Percentiles rank a stretch among this genome's conserved stretches.
These are phyloP conservation scores for Sebastes schlegelii DNA, from an alignment of 2,113 vertebrate genomes.

Conservation along the genomic window DNA sequence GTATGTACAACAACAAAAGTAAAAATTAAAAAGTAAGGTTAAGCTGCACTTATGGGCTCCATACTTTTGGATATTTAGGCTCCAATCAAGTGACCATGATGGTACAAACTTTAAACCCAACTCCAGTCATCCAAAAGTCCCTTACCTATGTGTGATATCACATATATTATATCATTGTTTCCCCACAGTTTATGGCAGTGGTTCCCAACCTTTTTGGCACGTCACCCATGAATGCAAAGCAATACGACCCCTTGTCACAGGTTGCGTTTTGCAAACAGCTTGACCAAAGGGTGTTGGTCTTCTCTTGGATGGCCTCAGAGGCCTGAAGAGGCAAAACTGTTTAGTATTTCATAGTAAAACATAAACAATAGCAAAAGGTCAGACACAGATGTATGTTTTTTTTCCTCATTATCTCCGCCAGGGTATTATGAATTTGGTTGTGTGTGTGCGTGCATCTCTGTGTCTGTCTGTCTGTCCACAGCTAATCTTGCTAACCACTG, in stretches of 20 bases:
- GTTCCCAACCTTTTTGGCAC: constrained; percentile 8
- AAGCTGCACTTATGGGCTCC: neutral
- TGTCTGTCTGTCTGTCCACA: too few species aligned
- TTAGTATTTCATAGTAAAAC: neutral
- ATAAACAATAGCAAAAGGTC: neutral
- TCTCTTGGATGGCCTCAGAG: neutral
- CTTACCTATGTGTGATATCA: neutral
- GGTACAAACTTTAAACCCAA: neutral
- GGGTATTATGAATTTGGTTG: too few species aligned
- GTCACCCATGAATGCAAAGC: neutral
- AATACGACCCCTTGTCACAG: neutral
- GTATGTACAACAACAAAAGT: neutral
- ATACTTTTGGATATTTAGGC: constrained; percentile 1
- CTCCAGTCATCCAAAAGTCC: constrained; percentile 17
- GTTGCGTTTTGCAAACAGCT: neutral
- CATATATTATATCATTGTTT: constrained; percentile 8
- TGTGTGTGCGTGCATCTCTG: too few species aligned
- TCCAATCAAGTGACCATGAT: neutral
- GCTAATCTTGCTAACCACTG: too few species aligned
- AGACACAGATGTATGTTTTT: too few species aligned
- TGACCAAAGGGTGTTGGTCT: neutral
- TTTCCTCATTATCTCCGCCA: too few species aligned
- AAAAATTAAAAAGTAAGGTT: neutral
- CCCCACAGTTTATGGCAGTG: neutral
- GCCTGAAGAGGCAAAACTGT: neutral